Evolutionary conservation across 2,113 vertebrate genomes (phyloP).

Genomic region (Melanotaenia duboulayi): DNA sequence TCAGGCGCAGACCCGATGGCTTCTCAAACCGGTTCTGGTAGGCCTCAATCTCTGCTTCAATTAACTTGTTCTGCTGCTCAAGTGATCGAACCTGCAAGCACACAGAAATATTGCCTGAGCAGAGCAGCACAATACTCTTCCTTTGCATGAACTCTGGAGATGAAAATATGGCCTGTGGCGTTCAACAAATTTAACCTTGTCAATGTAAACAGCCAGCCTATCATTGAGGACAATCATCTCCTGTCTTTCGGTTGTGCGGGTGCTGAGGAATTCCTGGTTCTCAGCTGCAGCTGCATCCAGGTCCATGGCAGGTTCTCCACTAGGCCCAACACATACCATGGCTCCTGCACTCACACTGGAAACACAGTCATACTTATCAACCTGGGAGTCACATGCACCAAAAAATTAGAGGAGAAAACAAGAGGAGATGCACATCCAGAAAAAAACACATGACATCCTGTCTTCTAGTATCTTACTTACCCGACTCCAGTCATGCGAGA

Average conservation of each 20-base stretch:
- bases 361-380: slow-evolving; percentile 12
- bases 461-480: slow-evolving; percentile 59
- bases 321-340: slow-evolving; percentile 68
- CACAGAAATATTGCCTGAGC: slow-evolving; percentile 9
- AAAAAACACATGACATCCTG: not conserved
- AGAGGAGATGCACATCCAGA: not conserved
- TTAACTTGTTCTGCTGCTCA: slow-evolving; percentile 74
- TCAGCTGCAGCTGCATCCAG: slow-evolving; percentile 76
- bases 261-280: slow-evolving; percentile 79
- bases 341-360: slow-evolving; percentile 64
- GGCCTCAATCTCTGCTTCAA: slow-evolving; percentile 74
- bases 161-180: not conserved
- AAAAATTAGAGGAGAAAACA: not conserved
- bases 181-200: slow-evolving; percentile 64
- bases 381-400: not conserved
- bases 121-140: not conserved
- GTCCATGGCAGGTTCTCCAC: slow-evolving; percentile 64
- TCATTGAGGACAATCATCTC: slow-evolving; percentile 81
- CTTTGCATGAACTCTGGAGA: slow-evolving; percentile 1
- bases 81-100: slow-evolving; percentile 77
- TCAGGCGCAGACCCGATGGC: slow-evolving; percentile 68
- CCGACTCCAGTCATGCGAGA: slow-evolving; percentile 66
- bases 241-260: slow-evolving; percentile 73
- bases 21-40: slow-evolving; percentile 71
- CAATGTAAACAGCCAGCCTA: slow-evolving; percentile 78